Evolutionary conservation across 2,888 invertebrate species (phyloP), one percentile per base, ranked within the genome.

Genomic region (Rambutsinella grinnellia): DNA sequence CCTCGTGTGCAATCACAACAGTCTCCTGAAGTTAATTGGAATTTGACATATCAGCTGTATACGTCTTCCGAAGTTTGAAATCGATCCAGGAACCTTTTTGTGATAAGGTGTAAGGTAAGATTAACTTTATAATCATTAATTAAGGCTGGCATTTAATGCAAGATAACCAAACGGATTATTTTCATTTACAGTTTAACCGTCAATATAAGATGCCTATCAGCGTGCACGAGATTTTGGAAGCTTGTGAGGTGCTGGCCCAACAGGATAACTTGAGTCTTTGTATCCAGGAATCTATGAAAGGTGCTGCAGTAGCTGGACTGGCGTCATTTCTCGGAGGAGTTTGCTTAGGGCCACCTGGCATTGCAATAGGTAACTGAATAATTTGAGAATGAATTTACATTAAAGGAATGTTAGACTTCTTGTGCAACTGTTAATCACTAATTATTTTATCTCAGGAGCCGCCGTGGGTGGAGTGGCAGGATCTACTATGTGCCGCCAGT

Each of bases 191-290:
- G 56, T 8, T 56, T 28, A n/a, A n/a, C n/a, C n/a, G n/a, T n/a
- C n/a, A 23, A n/a, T 49, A 19, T 13, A 67, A 74, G 53, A 82
- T 82, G 82, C 23, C 79, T 3, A 61, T 82, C 13, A 74, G 70
- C 49, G 24, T 77, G 1, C 26, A 65, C 5, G 81, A 80, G 47
- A 76, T 82, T 46, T 15, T 79, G 23, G 63, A 78, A 6, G 80
- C 79, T 10, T 82, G 82, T 28, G 58, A 74, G 8, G 17, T 81
- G 13, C 74, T 82, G 8, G 80, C 81, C 2, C 26, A 53, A 19
- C 76, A 83, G 26, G 79, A 82, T 6, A 49, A 79, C 13, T 56
- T 83, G 3, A 77, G 79, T 24, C 49, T 83, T n/a, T 79, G 79
- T 26, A n/a, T 82, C 0, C 70, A 77, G 15, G 80, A 82, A 44